Evolutionary conservation across 2,797 vertebrate genomes (phyloP).

Genomic region (Platyrinchus mystaceus): DNA sequence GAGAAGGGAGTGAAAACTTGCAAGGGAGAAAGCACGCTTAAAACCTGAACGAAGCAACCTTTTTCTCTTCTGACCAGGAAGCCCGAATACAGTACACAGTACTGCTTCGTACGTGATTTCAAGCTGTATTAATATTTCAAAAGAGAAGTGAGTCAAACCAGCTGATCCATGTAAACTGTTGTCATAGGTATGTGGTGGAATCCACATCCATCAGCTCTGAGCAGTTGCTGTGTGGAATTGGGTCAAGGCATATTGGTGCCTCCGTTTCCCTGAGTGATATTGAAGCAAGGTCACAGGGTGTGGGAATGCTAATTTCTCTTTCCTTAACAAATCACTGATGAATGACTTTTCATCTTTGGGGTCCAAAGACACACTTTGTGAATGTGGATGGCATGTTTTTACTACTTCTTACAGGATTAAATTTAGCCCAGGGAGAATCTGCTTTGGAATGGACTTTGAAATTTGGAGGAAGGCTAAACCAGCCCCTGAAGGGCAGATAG

Average conservation of each 20-base stretch:
- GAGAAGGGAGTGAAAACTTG: not conserved
- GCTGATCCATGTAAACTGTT: not conserved
- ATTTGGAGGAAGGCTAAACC: not conserved
- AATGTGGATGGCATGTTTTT: accelerated
- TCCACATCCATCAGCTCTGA: not conserved
- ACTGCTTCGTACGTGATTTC: not conserved
- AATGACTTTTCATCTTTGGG: not conserved
- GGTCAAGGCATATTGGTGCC: not conserved
- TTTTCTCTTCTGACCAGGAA: not conserved
- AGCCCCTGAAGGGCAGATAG: not conserved
- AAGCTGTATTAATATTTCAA: not conserved
- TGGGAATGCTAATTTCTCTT: not conserved
- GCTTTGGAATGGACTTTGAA: not conserved
- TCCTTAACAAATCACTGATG: not conserved
- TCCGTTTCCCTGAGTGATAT: not conserved
- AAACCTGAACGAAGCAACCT: not conserved
- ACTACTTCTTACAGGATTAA: not conserved
- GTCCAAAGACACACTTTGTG: not conserved
- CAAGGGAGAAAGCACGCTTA: not conserved
- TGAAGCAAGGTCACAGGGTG: not conserved
- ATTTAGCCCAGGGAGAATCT: not conserved
- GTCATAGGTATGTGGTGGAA: not conserved
- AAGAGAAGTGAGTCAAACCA: slow-evolving; percentile 24
- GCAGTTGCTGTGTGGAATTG: not conserved
- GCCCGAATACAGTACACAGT: not conserved